Evolutionary conservation across 2,888 invertebrate genomes (phyloP), one percentile per base, ranked within the genome.

Genomic region (Notodonta ziczac): DNA sequence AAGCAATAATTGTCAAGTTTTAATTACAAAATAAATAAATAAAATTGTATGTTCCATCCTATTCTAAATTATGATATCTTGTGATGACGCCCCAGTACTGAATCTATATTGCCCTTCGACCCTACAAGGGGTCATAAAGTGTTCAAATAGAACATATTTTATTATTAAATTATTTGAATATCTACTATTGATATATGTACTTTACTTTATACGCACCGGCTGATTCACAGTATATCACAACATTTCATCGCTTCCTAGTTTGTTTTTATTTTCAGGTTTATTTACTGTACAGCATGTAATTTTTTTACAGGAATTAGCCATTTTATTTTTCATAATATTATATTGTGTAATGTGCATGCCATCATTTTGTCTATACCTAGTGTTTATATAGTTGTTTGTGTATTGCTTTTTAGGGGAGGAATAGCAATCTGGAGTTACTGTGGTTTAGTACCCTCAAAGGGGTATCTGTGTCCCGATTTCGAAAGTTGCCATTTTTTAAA

Each of bases 181-280:
- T 2, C 1, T 24, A 24, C 24, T 24, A 24, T 1, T 3, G 10
- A 2, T n/a, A 13, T 39, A 39, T 39, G 12, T 54, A 53, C 6
- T 24, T 60, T 52, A 42, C 24, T 61, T 59, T 60, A 48, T 55
- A 52, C 69, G 82, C 84, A 84, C 82, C 58, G 74, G 81, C 83
- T 72, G 62, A 77, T 80, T 84, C 85, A 84, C 82, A 75, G 79
- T 69, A 76, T 77, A 65, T 83, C 83, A 80, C 67, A 46, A 24
- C 14, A n/a, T 3, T 44, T 35, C 80, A 76, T 81, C 62, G 75
- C 81, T 80, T 77, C 59, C 2, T 24, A 24, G 24, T 78, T 80
- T 78, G 48, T 16, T 66, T 66, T 69, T 60, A 57, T 62, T 75
- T 69, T 59, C 67, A 67, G 66, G 59, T 63, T 76, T 66, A 14